Evolutionary conservation across 2,888 invertebrate genomes (phyloP), one percentile per base, ranked within the genome.

Genomic region (Linnaemya vulpina): DNA sequence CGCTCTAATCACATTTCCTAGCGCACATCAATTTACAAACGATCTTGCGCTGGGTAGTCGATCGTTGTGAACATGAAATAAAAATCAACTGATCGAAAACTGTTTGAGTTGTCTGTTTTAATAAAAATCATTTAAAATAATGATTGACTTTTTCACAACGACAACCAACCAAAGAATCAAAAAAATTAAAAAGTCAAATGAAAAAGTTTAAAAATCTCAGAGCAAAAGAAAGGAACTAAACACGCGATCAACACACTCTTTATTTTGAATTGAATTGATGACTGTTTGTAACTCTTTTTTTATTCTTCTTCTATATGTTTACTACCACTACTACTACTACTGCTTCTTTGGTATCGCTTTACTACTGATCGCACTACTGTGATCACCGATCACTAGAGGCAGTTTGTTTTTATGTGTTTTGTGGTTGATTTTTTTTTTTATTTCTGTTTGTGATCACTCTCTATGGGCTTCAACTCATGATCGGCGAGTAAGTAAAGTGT

Each of bases 211-310:
- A n/a, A 68, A 74, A 78, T 70, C 71, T 75, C 74, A 68, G 75
- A 83, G 63, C n/a, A 58, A 38, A 70, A 62, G 46, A 78, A 74
- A n/a, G 43, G 20, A 78, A 85, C 62, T 70, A 82, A 70, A 85
- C 85, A 85, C 85, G 85, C 85, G 82, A 85, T 85, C 85, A 70
- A 78, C 82, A 79, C 77, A 82, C 84, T 74, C 65, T 81, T 80
- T 68, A 53, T 25, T 76, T 82, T 58, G 58, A 83, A 79, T 79
- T 79, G 67, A 75, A 80, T 73, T 67, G 67, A 79, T 79, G 63
- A 65, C 55, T 30, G 22, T 65, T 20, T 62, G 51, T 51, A 46
- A 35, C 46, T 43, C 62, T 71, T 68, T 30, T 43, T 43, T 30
- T 40, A 25, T 51, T 77, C 51, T 49, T 40, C 49, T 30, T 30